These are phyloP conservation scores for Centroberyx gerrardi DNA, from an alignment of 2,797 vertebrate genomes.

Conservation along the genomic window DNA sequence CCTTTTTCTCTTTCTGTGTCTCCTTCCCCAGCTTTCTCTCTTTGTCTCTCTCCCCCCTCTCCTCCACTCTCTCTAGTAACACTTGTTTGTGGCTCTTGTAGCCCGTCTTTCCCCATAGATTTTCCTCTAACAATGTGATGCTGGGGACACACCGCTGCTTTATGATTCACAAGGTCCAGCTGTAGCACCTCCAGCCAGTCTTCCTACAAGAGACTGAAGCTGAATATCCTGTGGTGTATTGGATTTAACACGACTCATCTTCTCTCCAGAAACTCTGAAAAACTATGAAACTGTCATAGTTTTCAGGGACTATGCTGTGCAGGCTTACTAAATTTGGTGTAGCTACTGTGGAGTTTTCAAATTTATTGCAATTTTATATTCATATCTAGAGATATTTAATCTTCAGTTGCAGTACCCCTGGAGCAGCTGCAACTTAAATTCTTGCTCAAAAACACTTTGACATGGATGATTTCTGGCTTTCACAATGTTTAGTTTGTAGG, in stretches of 20 bases:
- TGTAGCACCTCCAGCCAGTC: background rate
- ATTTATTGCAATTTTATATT: background rate
- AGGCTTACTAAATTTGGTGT: too few species aligned
- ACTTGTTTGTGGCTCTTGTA: constrained; percentile 15
- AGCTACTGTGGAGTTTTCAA: too few species aligned
- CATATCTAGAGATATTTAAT: background rate
- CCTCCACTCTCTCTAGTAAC: background rate
- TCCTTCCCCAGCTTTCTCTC: background rate
- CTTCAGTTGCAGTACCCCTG: too few species aligned
- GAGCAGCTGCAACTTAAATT: too few species aligned
- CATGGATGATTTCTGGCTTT: too few species aligned
- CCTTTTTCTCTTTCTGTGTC: background rate
- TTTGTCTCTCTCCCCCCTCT: background rate
- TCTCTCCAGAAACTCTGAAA: background rate
- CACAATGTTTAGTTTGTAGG: too few species aligned
- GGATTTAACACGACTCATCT: background rate
- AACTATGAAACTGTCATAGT: background rate
- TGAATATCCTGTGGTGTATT: background rate
- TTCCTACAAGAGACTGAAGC: constrained; percentile 1
- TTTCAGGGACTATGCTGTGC: background rate
- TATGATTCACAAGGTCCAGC: constrained; percentile 11
- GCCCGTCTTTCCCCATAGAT: constrained; percentile 8
- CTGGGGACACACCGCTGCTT: background rate
- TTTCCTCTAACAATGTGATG: background rate
- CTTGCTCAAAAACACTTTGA: too few species aligned